Conservation (phyloP, 2,113 vertebrate species). For the Psilopsiagon aymara region DNA sequence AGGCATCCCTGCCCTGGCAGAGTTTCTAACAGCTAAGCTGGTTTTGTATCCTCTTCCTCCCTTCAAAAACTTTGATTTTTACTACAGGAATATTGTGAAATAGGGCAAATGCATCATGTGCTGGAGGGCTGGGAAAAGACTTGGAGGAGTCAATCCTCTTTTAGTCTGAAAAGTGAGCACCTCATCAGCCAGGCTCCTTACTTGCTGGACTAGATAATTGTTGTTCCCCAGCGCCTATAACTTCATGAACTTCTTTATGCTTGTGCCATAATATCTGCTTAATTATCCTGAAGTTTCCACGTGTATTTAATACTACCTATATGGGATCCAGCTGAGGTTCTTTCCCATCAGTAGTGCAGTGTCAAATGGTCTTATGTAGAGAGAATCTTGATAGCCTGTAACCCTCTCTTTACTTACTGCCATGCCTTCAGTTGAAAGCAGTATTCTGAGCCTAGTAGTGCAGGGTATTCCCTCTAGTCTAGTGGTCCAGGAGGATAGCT, state of each 20-base stretch:
- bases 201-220: not conserved
- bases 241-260: not conserved
- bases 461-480: not conserved
- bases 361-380: not conserved
- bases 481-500: not conserved
- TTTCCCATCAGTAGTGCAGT: fast-evolving
- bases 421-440: not conserved
- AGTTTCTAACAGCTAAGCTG: not conserved
- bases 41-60: not conserved
- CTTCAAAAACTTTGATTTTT: not conserved
- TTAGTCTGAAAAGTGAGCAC: not conserved
- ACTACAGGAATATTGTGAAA: not conserved
- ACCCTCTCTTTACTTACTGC: not conserved
- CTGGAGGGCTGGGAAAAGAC: not conserved
- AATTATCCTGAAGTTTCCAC: not conserved
- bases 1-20: not conserved
- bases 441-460: not conserved
- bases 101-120: not conserved
- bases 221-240: not conserved
- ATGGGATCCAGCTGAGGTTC: not conserved
- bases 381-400: not conserved
- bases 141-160: not conserved
- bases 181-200: not conserved
- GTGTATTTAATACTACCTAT: not conserved
- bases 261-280: not conserved